Evolutionary conservation across 2,113 vertebrate species (phyloP).

Genomic region (Oreamnos americanus): DNA sequence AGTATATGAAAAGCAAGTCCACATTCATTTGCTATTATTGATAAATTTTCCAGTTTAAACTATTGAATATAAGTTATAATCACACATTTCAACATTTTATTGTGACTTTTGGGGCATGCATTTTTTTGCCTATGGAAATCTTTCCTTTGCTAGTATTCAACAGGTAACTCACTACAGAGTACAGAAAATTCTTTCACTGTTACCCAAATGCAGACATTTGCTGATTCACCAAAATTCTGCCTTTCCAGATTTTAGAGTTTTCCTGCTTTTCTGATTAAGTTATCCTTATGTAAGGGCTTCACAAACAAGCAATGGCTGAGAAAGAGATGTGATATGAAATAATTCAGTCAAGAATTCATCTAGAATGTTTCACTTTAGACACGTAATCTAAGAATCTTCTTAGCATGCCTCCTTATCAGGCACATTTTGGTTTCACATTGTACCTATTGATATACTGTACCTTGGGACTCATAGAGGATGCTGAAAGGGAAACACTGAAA

Average conservation of each 20-base stretch:
- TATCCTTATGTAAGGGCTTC: background rate
- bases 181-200: background rate
- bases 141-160: background rate
- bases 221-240: background rate
- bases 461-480: no score
- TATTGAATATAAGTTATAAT: background rate
- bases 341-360: background rate
- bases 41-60: background rate
- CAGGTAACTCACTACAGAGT: background rate
- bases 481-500: background rate
- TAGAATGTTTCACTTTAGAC: background rate
- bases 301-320: background rate
- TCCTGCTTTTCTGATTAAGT: background rate
- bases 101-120: background rate
- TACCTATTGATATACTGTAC: background rate
- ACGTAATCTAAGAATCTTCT: background rate
- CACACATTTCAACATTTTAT: background rate
- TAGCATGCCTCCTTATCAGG: background rate
- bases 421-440: background rate
- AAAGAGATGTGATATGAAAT: background rate
- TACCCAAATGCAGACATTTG: background rate
- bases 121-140: background rate
- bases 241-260: background rate
- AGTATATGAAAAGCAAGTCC: background rate
- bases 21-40: background rate